Evolutionary conservation across 2,797 vertebrate species (phyloP).

Genomic region (Propithecus perrieri): DNA sequence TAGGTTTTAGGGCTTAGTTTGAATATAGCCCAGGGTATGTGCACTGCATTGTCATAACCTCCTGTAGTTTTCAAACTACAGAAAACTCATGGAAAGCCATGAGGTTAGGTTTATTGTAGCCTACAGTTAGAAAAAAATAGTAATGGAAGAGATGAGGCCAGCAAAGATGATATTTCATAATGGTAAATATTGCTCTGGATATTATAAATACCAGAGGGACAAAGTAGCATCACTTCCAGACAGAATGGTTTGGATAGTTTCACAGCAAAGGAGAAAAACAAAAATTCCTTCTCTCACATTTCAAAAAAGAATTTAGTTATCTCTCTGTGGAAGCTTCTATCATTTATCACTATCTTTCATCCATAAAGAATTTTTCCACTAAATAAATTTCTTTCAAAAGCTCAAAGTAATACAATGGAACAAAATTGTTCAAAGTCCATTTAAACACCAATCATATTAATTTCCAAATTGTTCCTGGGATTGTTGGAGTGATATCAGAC

Average conservation of each 20-base stretch:
- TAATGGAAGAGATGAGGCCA: background rate
- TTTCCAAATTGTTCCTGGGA: constrained; percentile 51
- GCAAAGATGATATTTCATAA: background rate
- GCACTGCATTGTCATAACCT: background rate
- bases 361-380: background rate
- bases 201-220: background rate
- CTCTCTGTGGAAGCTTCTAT: background rate
- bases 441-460: constrained; percentile 58
- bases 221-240: background rate
- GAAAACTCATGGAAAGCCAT: background rate
- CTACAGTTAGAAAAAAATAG: background rate
- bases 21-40: background rate
- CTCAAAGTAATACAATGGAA: constrained; percentile 40
- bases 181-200: background rate
- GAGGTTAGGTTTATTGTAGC: background rate
- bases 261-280: background rate
- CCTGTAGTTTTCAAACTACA: background rate
- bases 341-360: constrained; percentile 26
- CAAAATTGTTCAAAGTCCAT: constrained; percentile 49
- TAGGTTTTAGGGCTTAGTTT: background rate
- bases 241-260: background rate
- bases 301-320: background rate
- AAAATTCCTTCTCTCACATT: background rate
- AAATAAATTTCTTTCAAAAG: constrained; percentile 18
- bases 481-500: background rate